Evolutionary conservation across 2,888 invertebrate genomes (phyloP).

Genomic region (Agrochola litura): DNA sequence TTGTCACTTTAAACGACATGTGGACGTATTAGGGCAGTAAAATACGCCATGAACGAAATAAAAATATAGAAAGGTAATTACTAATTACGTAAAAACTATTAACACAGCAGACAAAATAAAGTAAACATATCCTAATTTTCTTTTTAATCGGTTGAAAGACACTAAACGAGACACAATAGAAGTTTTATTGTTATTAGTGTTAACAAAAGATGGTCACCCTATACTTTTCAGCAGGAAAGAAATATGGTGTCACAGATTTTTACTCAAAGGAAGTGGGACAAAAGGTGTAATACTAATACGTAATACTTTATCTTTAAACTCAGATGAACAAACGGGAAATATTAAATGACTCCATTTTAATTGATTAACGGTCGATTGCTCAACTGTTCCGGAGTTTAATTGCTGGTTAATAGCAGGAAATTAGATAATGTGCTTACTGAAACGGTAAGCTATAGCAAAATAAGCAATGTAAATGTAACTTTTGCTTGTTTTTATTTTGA

Average conservation of each 20-base stretch:
- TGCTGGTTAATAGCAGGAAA: conserved; percentile 49
- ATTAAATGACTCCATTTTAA: conserved; percentile 9
- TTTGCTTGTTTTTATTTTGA: neutral
- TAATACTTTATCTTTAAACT: neutral
- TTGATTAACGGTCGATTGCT: conserved; percentile 29
- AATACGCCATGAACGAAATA: neutral
- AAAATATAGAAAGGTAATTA: neutral
- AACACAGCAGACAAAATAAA: neutral
- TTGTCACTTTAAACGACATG: neutral
- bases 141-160: neutral
- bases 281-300: neutral
- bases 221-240: neutral
- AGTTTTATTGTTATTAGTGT: neutral
- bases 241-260: neutral
- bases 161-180: neutral
- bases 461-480: conserved; percentile 21
- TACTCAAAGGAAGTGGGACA: too few species aligned
- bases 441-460: conserved; percentile 14
- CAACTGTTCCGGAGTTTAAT: conserved; percentile 34
- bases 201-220: neutral
- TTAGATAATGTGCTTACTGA: conserved; percentile 33
- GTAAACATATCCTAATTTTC: neutral
- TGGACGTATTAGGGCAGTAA: neutral
- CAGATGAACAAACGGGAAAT: neutral
- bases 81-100: neutral